These are phyloP conservation scores for Bombylius discolor DNA, from an alignment of 2,888 invertebrate genomes.

Conservation along the genomic window DNA sequence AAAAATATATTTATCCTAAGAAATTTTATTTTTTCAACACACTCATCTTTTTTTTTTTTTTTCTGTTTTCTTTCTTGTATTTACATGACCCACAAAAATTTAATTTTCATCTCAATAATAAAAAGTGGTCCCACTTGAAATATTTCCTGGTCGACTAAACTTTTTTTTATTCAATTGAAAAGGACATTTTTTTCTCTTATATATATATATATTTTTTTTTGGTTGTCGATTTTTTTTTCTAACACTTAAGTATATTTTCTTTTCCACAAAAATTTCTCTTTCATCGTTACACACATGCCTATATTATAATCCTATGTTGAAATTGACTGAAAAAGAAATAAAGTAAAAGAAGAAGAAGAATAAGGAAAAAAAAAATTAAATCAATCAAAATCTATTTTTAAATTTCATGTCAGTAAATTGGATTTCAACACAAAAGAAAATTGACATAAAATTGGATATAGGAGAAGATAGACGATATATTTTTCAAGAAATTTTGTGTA, in stretches of 20 bases:
- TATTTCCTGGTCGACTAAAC: not conserved
- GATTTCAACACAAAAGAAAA: conserved; percentile 19
- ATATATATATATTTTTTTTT: no score
- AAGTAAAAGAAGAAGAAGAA: not conserved
- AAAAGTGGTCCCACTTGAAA: not conserved
- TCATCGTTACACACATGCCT: conserved; percentile 2
- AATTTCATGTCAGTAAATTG: conserved; percentile 24
- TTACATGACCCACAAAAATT: conserved; percentile 3
- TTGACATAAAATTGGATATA: conserved; percentile 6
- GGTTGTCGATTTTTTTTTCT: no score
- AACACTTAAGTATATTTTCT: not conserved
- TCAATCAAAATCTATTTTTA: conserved; percentile 31
- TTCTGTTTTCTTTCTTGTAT: no score
- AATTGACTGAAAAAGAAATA: not conserved
- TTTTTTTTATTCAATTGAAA: not conserved
- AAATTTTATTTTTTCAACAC: no score
- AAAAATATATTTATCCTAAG: no score
- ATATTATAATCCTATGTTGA: conserved; percentile 1
- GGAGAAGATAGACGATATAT: no score
- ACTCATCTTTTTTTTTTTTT: no score
- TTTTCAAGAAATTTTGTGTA: no score
- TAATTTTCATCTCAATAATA: not conserved
- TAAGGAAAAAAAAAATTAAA: conserved; percentile 22
- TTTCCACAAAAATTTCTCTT: conserved; percentile 4
- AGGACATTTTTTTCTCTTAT: no score